Base-by-base conservation (phyloP, 2,888 invertebrate species). In the Unio pictorum region DNA sequence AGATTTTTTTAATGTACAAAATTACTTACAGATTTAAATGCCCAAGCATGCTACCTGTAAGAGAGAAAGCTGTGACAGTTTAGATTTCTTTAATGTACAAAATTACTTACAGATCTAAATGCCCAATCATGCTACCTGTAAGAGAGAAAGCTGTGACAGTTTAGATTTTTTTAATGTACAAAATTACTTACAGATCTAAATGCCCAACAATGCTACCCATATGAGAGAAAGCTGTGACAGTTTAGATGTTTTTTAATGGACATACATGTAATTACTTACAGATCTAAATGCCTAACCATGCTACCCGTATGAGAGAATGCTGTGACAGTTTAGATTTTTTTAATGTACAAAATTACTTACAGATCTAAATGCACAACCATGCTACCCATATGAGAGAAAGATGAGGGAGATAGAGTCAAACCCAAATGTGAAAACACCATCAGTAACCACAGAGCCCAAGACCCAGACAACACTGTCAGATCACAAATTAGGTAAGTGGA, bases 71-170 rank as follows among this genome's bases (percentile, higher is more conserved):
- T 23, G 23, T 23, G 23, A 23, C 23, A 23, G 23, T 23, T 23
- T 23, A 23, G 23, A 23, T 23, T 23, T 23, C 0, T 23, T 23
- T 23, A 23, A 23, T 23, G 23, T 23, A 23, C 23, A 23, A 23
- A 23, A 23, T 23, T 23, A 23, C 23, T 23, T 23, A 23, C 23
- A 79, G 79, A 74, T 54, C 65, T 79, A 26, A 79, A 79, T 74
- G 74, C 76, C 3, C 69, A 86, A 23, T 85, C 85, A 8, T 84
- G 84, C 61, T 85, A 84, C 69, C 73, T 81, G 17, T 75, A 80
- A 74, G 85, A 85, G 61, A 69, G 76, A 20, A 64, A 60, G 58
- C 64, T 67, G 26, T 23, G 23, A 23, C 45, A 45, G 45, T 45
- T 34, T 34, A 7, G 45, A 45, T 45, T 15, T 45, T 45, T 45